Evolutionary conservation across 2,797 vertebrate species (phyloP), one percentile per base, ranked within the genome.

Genomic region (Xyrichtys novacula): DNA sequence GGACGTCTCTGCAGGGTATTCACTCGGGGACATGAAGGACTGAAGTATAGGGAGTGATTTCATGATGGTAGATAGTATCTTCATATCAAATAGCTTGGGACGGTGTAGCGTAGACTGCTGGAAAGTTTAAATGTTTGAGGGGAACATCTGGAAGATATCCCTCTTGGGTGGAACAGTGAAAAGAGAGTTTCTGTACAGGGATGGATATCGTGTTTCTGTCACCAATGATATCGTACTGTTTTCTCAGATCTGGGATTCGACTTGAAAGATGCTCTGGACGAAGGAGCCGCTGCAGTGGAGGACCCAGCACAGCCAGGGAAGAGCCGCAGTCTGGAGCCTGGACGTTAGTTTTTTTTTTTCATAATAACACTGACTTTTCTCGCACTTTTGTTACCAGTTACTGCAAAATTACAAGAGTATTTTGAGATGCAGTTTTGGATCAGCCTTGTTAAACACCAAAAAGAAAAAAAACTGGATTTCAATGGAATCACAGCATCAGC

Each of bases 91-190:
- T 44, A 44, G 43, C 49, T 69, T 15, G 52, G n/a, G 16, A 29
- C 2, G 6, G 17, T 42, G 61, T 3, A 19, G 54, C 38, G 28
- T 20, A 47, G 15, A 36, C 44, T 62, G 22, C 56, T 47, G 26
- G 12, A 43, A 42, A 44, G 29, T 47, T 22, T 5, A 8, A 12
- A 46, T 66, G 15, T 44, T 77, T 49, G 54, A 31, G 40, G 31
- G 28, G 39, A 67, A 73, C 64, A 71, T 76, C 65, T 83, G 80
- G 75, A 74, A 47, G 25, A 44, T 34, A 54, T 78, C 65, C 42
- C 50, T 59, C n/a, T 29, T 39, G 62, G 81, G 74, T 0, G 66
- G 60, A 54, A 20, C 23, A 0, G n/a, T 19, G 19, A 56, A 46
- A 75, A 47, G 39, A 43, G n/a, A 62, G 62, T 56, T 39, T 66